These are phyloP conservation scores for Epizoanthus illoricatus DNA, from an alignment of 92 coral and sea anemone species.

Conservation along the genomic window DNA sequence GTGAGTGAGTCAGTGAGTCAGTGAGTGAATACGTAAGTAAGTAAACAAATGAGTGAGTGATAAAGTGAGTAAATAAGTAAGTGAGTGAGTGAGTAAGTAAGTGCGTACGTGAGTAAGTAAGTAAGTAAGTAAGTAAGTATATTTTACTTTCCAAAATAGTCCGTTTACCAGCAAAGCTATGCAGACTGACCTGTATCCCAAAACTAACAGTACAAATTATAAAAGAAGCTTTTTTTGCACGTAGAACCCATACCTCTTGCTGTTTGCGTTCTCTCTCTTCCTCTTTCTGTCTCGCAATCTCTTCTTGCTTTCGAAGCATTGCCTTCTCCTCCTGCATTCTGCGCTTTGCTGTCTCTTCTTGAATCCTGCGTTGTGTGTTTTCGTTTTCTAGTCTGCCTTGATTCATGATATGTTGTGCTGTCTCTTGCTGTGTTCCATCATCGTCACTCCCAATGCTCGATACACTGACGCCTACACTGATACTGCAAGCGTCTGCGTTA, in stretches of 20 bases:
- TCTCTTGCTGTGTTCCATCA: constrained; percentile 38
- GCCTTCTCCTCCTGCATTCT: neutral
- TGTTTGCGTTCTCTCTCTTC: neutral
- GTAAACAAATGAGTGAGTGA: no score
- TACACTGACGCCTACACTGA: constrained; percentile 81
- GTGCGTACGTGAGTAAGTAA: no score
- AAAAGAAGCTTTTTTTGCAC: no score
- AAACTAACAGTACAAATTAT: no score
- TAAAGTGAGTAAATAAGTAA: no score
- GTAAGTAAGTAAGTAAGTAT: no score
- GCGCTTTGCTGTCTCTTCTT: neutral
- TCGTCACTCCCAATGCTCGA: constrained; percentile 85
- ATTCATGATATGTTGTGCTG: constrained; percentile 26
- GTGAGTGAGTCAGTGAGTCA: no score
- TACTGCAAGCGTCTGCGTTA: constrained; percentile 76
- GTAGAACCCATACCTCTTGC: constrained; percentile 6
- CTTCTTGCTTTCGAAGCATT: neutral
- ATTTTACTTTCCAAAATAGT: no score
- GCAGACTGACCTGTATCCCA: no score
- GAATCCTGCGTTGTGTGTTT: neutral
- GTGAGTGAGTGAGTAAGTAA: no score
- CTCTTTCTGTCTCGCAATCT: neutral
- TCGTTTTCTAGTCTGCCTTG: constrained; percentile 6
- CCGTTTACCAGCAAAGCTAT: no score
- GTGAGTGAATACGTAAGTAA: no score